A percentile compares a stretch with the other conserved stretches of the same genome.
Conservation (phyloP, 2,888 invertebrate genomes). For the Halocaridina rubra region DNA sequence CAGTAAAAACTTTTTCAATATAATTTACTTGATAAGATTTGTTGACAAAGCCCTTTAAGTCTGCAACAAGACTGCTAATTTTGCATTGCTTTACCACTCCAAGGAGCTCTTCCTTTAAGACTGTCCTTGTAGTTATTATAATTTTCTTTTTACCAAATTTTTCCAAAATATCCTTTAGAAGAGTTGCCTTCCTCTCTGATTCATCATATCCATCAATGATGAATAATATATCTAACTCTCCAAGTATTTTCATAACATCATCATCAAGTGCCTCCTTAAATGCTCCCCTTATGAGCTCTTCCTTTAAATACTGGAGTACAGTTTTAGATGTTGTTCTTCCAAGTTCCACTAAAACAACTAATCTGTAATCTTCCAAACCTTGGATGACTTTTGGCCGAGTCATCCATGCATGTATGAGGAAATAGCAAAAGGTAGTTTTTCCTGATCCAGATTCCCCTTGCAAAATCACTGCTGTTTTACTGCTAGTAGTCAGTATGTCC, state of each 20-base stretch:
- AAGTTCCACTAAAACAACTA: background rate
- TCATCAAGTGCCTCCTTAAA: background rate
- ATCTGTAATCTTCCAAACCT: background rate
- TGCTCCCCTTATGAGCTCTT: too few relatives aligned
- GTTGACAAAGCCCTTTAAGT: background rate
- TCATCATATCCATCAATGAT: constrained; percentile 11
- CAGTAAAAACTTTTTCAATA: background rate
- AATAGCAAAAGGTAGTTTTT: background rate
- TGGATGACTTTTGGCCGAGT: background rate
- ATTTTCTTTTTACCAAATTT: background rate
- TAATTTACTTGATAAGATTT: background rate
- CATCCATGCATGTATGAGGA: background rate
- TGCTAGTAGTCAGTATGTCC: background rate
- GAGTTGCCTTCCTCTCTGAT: background rate
- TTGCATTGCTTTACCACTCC: background rate
- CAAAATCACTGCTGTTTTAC: background rate
- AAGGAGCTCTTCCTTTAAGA: background rate
- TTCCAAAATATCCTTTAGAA: background rate
- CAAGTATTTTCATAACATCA: background rate
- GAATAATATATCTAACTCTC: background rate
- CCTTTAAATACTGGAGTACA: background rate
- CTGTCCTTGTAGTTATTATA: background rate
- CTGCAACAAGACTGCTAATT: background rate
- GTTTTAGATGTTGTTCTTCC: background rate
- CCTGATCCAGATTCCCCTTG: background rate